Base-by-base conservation (phyloP, 2,113 vertebrate species). In the Gopherus flavomarginatus region DNA sequence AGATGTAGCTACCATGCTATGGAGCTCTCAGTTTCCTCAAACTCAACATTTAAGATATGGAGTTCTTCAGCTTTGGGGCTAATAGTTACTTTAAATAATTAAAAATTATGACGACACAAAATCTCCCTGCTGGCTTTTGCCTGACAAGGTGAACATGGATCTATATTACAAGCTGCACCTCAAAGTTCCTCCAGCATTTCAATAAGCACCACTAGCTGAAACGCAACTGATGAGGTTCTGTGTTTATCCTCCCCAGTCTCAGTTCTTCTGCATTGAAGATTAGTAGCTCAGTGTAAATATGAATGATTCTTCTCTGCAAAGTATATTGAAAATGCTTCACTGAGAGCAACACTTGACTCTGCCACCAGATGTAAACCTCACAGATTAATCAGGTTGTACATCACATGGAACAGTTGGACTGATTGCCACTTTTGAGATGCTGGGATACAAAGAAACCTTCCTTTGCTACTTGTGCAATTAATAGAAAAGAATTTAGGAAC, bases 401-500 rank as follows among this genome's bases (percentile, higher is more conserved):
- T 65, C 38, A 80, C 80, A 81, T 89, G 75, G 80, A 94, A 29
- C 42, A 86, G 27, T 16, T 86, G 53, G 79, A 50, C 44, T 80
- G 5, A 77, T 26, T 38, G n/a, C 19, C 17, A 9, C 65, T 88
- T 79, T 65, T 35, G 84, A 91, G 44, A 44, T 88, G 52, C 3
- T 82, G 27, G 65, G 85, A 84, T 8, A 35, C 35, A 59, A 56
- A 81, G 22, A 83, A 47, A 94, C 87, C 0, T 44, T 69, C 35
- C 27, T 56, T 83, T 38, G 11, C 14, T 12, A 80, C 83, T 83
- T 69, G 80, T 77, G 53, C 53, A 85, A 11, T 2, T 62, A n/a
- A 69, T 81, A 53, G 53, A 11, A 50, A 49, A 53, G 77, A 94
- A 69, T 91, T 87, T 77, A 54, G 16, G 81, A 89, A 85, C 87